Evolutionary conservation across 2,797 vertebrate species (phyloP).

Genomic region (Acanthurus leucopareius): DNA sequence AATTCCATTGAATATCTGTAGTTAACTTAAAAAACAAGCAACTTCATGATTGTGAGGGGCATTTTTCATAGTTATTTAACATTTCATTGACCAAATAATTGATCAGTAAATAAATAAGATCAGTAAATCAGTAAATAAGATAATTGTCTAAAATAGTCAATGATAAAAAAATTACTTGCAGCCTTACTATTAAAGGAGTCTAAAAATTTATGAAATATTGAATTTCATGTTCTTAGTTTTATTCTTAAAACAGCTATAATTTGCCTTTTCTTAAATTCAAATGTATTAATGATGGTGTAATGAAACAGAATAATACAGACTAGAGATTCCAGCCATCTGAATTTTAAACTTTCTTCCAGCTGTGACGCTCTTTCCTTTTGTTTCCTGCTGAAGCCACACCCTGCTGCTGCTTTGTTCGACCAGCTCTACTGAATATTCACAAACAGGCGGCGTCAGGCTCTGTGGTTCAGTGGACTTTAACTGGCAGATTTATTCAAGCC

Average conservation of each 20-base stretch:
- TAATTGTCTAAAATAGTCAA: no score
- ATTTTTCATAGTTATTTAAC: background rate
- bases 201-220: no score
- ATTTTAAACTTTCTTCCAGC: conserved; percentile 54
- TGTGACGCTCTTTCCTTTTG: conserved; percentile 57
- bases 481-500: conserved; percentile 32
- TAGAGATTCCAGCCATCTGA: conserved; percentile 29
- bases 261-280: background rate
- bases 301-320: no score
- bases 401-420: conserved; percentile 76
- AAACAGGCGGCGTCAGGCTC: conserved; percentile 57
- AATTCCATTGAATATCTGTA: no score
- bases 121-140: no score
- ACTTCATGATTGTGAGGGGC: accelerated
- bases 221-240: background rate
- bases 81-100: background rate
- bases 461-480: conserved; percentile 17
- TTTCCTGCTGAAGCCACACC: conserved; percentile 71
- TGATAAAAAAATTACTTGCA: background rate
- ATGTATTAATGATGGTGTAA: background rate
- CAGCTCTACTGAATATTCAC: conserved; percentile 73
- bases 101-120: background rate
- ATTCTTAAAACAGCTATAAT: background rate
- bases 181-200: background rate
- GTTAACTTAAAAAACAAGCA: no score